Evolutionary conservation across 2,888 invertebrate genomes (phyloP).

Genomic region (Habroteleia sp.): DNA sequence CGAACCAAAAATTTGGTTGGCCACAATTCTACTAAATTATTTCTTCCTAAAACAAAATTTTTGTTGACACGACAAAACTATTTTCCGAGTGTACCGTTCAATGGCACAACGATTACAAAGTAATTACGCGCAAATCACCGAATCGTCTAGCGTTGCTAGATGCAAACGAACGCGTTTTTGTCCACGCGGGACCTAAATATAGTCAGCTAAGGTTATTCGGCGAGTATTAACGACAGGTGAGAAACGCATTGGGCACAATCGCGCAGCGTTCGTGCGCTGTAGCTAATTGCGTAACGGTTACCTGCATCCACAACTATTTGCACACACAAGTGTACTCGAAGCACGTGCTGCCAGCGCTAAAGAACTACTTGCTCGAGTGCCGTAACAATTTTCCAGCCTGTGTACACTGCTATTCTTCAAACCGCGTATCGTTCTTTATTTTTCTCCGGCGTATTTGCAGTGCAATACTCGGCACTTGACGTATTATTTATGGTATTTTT

Average conservation of each 20-base stretch:
- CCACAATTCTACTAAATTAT: no score
- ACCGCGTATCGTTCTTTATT: slow-evolving; percentile 46
- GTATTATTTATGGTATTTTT: slow-evolving; percentile 50
- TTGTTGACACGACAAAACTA: no score
- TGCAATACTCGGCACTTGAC: slow-evolving; percentile 39
- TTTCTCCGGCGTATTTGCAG: slow-evolving; percentile 31
- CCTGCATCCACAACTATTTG: slow-evolving; percentile 43
- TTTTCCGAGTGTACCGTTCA: no score
- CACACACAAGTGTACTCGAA: slow-evolving; percentile 19
- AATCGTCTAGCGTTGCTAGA: neutral
- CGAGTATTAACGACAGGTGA: slow-evolving; percentile 37
- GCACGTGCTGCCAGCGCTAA: slow-evolving; percentile 52
- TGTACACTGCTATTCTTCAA: slow-evolving; percentile 53
- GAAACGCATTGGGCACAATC: slow-evolving; percentile 29
- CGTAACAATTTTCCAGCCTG: slow-evolving; percentile 58
- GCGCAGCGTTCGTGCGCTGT: slow-evolving; percentile 26
- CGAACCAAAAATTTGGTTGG: no score
- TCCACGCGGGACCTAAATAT: slow-evolving; percentile 1
- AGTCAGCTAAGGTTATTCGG: slow-evolving; percentile 36
- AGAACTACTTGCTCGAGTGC: slow-evolving; percentile 44
- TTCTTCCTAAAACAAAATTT: no score
- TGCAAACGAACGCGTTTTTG: slow-evolving; percentile 1
- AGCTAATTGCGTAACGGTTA: slow-evolving; percentile 61
- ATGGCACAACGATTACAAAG: slow-evolving; percentile 25
- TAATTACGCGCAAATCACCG: slow-evolving; percentile 5